These are phyloP conservation scores for Formica selysi DNA, from an alignment of 1,140 invertebrate genomes.

Conservation along the genomic window DNA sequence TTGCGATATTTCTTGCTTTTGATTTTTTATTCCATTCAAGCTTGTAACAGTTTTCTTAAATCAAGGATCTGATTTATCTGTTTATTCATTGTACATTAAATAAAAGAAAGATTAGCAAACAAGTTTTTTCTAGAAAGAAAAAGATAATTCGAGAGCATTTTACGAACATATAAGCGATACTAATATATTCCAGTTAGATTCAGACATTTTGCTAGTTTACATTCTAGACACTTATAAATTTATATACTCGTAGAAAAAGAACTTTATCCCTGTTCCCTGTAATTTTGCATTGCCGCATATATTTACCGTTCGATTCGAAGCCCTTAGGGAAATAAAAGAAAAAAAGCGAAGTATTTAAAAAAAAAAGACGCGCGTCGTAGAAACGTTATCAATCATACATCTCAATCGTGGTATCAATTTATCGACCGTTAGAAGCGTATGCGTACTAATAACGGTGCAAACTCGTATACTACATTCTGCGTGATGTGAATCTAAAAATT, in stretches of 20 bases:
- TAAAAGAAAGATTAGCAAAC: not conserved
- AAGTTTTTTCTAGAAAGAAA: conserved; percentile 1
- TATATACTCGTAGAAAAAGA: not conserved
- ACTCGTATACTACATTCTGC: not conserved
- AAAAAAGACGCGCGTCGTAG: not conserved
- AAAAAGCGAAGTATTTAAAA: conserved; percentile 22
- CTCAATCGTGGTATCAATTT: conserved; percentile 32
- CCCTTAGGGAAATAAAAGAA: not conserved
- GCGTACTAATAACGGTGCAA: conserved; percentile 32
- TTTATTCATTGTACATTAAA: not conserved
- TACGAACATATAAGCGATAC: not conserved
- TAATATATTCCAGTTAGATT: not conserved
- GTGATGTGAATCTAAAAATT: conserved; percentile 32
- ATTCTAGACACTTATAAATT: conserved; percentile 4
- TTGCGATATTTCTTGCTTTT: not conserved
- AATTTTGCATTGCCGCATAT: conserved; percentile 14
- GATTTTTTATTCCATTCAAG: no score
- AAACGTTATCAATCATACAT: conserved; percentile 42
- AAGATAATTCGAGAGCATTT: not conserved
- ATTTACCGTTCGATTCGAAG: conserved; percentile 11
- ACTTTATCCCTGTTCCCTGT: not conserved
- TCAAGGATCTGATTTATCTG: not conserved
- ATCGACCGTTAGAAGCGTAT: conserved; percentile 33
- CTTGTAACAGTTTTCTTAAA: not conserved
- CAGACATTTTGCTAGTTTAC: conserved; percentile 2